Base-by-base conservation (phyloP, 1,140 invertebrate species). In the Nasonia vitripennis region DNA sequence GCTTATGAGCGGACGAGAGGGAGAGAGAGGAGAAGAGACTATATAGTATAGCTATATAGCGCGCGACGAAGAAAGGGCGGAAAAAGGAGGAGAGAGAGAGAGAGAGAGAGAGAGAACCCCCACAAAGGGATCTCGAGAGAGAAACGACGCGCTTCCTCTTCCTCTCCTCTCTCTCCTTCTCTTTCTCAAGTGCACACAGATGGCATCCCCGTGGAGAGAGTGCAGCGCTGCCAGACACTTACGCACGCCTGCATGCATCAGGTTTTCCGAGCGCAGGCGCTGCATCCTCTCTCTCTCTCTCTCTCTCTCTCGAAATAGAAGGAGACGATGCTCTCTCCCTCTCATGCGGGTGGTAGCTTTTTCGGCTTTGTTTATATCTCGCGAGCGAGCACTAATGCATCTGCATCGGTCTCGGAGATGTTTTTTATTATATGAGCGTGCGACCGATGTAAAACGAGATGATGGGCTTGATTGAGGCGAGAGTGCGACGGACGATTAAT, bases 101-200 rank as follows among this genome's bases (percentile, higher is more conserved):
- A 45, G 34, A 37, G 78, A 37, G 27, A 27, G 27, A 67, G 27
- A 37, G 55, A 12, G 48, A 82, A 73, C 80, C 70, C 80, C 80
- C 80, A 82, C 80, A 74, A 82, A 48, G 70, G 55, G 37, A 31
- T 62, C 55, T 62, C 55, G 20, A 73, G 37, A 73, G 37, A 74
- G 9, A 82, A 48, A 55, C 80, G 79, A 83, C 31, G 48, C 70
- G 41, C 83, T 84, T 67, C 37, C 55, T 79, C n/a, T 27, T 67
- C 68, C 79, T 71, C 67, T 73, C 81, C 62, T 51, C 77, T n/a
- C 37, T 70, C 74, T 73, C 83, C 45, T 48, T 10, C n/a, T 14
- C 75, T 23, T 48, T 81, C 71, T 37, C 71, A 23, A 73, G 23
- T 5, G 14, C 14, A 37, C 14, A 37, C 34, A 37, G 34, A 37